Evolutionary conservation across 2,113 vertebrate species (phyloP).

Genomic region (Leptosomus discolor): DNA sequence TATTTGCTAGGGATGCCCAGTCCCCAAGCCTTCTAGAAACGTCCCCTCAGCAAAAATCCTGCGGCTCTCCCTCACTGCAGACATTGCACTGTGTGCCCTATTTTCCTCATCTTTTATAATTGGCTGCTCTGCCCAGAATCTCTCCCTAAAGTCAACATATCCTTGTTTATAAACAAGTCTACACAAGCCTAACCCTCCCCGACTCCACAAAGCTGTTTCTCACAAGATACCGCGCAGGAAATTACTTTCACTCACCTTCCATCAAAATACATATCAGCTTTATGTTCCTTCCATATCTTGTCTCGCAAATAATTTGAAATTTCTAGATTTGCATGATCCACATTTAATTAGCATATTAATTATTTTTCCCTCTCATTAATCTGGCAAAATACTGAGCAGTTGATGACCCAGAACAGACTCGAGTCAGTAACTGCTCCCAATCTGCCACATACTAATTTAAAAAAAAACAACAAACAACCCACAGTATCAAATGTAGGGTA

Average conservation of each 20-base stretch:
- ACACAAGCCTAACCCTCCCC: neutral
- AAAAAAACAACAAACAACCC: neutral
- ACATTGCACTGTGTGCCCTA: neutral
- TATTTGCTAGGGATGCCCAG: neutral
- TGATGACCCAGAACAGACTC: neutral
- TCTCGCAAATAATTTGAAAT: neutral
- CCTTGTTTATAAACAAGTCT: neutral
- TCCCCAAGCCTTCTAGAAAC: neutral
- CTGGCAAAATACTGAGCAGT: neutral
- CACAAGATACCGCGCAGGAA: neutral
- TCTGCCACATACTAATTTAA: neutral
- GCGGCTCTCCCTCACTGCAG: neutral
- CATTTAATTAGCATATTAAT: neutral
- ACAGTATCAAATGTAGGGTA: neutral
- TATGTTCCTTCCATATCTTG: neutral
- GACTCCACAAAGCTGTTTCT: neutral
- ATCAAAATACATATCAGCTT: neutral
- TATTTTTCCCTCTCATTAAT: neutral
- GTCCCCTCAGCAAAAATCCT: neutral
- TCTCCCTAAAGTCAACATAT: neutral
- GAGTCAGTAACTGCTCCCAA: neutral
- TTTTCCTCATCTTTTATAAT: neutral
- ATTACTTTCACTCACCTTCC: neutral
- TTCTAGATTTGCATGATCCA: neutral
- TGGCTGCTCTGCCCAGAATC: neutral